Base-by-base conservation (phyloP, 2,113 vertebrate species). In the Labeo catla region DNA sequence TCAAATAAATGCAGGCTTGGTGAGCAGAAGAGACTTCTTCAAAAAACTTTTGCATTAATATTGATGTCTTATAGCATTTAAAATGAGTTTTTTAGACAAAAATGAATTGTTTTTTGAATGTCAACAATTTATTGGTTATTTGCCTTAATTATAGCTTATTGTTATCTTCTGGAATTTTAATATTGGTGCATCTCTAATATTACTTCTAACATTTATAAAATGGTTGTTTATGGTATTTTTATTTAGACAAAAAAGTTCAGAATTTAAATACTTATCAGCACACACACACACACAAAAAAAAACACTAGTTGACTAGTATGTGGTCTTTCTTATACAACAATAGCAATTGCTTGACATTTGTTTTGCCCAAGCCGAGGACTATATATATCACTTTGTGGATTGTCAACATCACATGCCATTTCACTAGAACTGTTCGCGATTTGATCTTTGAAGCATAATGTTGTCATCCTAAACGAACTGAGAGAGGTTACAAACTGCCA, bases 341-440 rank as follows among this genome's bases (percentile, higher is more conserved):
- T 8, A 15, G 54, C 19, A n/a, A 28, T 28, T 28, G 28, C 28
- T 28, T 28, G 15, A 61, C 39, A 61, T n/a, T 8, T 61, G 19
- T 57, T 45, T 23, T 21, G 19, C 19, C 21, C 21, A 12, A 45
- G 6, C 19, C 0, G 4, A 45, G 9, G 63, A 28, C 36, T 2
- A 3, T n/a, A 3, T n/a, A 45, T 45, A 73, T 73, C 39, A 45
- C 8, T n/a, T 2, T 81, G n/a, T 28, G 8, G 28, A 28, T n/a
- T 82, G 54, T 86, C 84, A 73, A 59, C 43, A 50, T 63, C n/a
- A 45, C n/a, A 21, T 16, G 28, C 65, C 10, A 8, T 34, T 73
- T 54, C 28, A 74, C 57, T 68, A 19, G 54, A 7, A 43, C 81
- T 61, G 45, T 52, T 28, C 43, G 43, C 16, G 3, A 66, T 10